Base-by-base conservation (phyloP, 2,888 invertebrate genomes). In the Rosalia funebris region DNA sequence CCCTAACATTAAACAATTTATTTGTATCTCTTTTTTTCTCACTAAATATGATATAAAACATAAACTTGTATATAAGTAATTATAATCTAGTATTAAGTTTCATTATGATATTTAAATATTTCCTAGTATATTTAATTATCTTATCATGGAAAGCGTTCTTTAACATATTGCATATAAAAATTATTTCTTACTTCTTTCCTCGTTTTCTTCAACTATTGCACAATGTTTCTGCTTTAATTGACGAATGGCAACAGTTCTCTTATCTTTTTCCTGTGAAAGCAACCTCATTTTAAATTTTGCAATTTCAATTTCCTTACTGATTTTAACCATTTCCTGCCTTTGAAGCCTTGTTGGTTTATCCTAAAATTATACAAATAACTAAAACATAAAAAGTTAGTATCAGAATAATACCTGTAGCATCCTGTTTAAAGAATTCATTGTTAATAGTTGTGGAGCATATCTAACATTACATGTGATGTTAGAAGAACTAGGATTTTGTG, bases 241-340 rank as follows among this genome's bases (percentile, higher is more conserved):
- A 68, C 88, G 83, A 61, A 91, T 82, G 69, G 85, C 84, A 0
- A 85, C 85, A 64, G 87, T 83, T 74, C 88, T 88, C 74, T 86
- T 85, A 56, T 89, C 87, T 71, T 88, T 85, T 77, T 92, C 91
- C 63, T 91, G 89, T 4, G 86, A 85, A 25, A 92, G 82, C 66
- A 92, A 82, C 63, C 88, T 86, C 1, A 88, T 86, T 72, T 89
- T 87, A 77, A 91, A 91, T 72, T 87, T 86, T 9, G 88, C 84
- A 68, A 87, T 82, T 82, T 93, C 92, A 61, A 91, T 82, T 74
- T 88, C 87, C 74, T 89, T 89, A n/a, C 85, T 86, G 31, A 89
- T 81, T 69, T 84, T 83, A 34, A 86, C 75, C 72, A 90, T 87
- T 75, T 89, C 87, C 48, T 87, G 84, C 73, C 86, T 84, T 80